Evolutionary conservation across 2,797 vertebrate species (phyloP).

Genomic region (Caiman crocodilus): DNA sequence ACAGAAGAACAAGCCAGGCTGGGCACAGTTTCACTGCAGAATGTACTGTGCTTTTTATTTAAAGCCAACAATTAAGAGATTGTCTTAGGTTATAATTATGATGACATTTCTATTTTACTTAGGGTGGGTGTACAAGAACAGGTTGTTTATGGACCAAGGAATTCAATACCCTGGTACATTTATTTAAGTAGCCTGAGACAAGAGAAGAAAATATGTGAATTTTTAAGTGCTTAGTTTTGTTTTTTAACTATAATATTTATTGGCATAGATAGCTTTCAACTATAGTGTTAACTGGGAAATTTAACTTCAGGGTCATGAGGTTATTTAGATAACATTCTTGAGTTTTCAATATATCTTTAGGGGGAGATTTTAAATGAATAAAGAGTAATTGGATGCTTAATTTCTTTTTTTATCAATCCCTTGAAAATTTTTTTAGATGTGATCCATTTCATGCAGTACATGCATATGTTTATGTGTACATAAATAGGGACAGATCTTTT

Average conservation of each 20-base stretch:
- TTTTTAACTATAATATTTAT: slow-evolving; percentile 22
- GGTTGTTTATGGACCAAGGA: background rate
- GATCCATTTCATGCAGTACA: no score
- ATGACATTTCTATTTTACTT: background rate
- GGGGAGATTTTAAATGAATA: background rate
- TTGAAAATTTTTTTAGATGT: background rate
- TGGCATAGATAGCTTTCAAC: background rate
- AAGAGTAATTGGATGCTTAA: background rate
- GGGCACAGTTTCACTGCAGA: background rate
- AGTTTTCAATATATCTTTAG: background rate
- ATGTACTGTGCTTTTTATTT: background rate
- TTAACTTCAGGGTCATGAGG: background rate
- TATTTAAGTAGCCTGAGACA: background rate
- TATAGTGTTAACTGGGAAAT: background rate
- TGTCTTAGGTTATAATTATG: background rate
- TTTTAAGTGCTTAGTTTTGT: background rate
- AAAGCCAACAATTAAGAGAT: background rate
- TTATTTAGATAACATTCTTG: background rate
- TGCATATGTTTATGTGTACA: no score
- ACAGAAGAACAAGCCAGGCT: background rate
- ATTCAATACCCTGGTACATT: background rate
- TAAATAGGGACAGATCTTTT: no score
- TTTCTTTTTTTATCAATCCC: background rate
- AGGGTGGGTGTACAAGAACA: background rate
- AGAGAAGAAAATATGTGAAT: background rate